A percentile compares a stretch with the other conserved stretches of the same genome.
phyloP scores from a whole-genome alignment of 2,888 invertebrate species.

The Rhamphomyia laevipes region DNA sequence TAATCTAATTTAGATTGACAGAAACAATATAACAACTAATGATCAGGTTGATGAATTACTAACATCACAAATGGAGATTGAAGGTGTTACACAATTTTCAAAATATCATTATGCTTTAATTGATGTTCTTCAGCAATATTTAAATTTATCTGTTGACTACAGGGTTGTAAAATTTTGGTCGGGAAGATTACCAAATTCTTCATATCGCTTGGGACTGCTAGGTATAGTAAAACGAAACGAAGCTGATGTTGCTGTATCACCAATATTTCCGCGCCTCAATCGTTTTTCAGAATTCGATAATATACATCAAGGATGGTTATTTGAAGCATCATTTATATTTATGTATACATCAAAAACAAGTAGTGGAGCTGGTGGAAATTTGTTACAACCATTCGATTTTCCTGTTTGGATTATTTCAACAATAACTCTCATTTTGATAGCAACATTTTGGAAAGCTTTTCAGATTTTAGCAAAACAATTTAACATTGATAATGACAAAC shows the following conservation, averaged over 20 bases:
- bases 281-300: slow-evolving; percentile 31
- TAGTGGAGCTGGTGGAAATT: slow-evolving; percentile 24
- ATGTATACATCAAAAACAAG: slow-evolving; percentile 29
- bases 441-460: slow-evolving; percentile 21
- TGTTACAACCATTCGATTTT: slow-evolving; percentile 28
- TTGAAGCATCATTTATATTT: slow-evolving; percentile 30
- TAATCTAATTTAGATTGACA: slow-evolving; percentile 26
- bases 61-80: slow-evolving; percentile 21
- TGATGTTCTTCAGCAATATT: slow-evolving; percentile 22
- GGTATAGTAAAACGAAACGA: slow-evolving; percentile 31
- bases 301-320: slow-evolving; percentile 33
- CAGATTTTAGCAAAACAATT: neutral
- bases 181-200: slow-evolving; percentile 26
- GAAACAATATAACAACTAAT: slow-evolving; percentile 25
- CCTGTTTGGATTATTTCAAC: slow-evolving; percentile 25
- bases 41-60: slow-evolving; percentile 22
- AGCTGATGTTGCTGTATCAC: slow-evolving; percentile 31
- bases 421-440: slow-evolving; percentile 18
- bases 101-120: slow-evolving; percentile 31
- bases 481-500: neutral
- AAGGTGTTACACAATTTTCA: slow-evolving; percentile 27
- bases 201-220: slow-evolving; percentile 29
- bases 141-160: slow-evolving; percentile 30
- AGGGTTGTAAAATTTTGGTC: slow-evolving; percentile 34
- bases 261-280: slow-evolving; percentile 30